Evolutionary conservation across 1,140 invertebrate genomes (phyloP).

Genomic region (Apis laboriosa): DNA sequence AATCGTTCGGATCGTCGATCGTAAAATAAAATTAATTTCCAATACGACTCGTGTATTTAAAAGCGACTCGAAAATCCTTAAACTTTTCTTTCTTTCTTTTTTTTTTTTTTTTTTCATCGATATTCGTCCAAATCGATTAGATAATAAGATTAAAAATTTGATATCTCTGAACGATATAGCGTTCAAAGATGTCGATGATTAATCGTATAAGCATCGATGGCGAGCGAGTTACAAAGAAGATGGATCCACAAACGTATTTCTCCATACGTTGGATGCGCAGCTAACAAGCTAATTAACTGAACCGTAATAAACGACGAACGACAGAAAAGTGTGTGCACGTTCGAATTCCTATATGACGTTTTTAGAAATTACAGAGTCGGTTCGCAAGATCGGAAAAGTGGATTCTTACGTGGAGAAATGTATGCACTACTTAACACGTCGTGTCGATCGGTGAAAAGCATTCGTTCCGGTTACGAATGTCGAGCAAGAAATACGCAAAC

Average conservation of each 20-base stretch:
- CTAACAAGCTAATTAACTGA: slow-evolving; percentile 1
- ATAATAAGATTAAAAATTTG: too few relatives aligned
- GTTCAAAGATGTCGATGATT: not conserved
- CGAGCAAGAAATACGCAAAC: not conserved
- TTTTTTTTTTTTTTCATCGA: too few relatives aligned
- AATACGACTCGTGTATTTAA: too few relatives aligned
- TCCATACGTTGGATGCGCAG: not conserved
- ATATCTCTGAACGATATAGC: too few relatives aligned
- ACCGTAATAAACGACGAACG: not conserved
- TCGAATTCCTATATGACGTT: not conserved
- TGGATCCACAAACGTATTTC: slow-evolving; percentile 12
- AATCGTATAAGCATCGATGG: not conserved
- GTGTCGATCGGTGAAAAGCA: slow-evolving; percentile 38
- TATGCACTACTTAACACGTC: slow-evolving; percentile 39
- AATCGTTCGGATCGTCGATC: too few relatives aligned
- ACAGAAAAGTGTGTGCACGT: slow-evolving; percentile 11
- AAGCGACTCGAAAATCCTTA: too few relatives aligned
- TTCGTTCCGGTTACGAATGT: slow-evolving; percentile 17
- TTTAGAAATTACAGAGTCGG: slow-evolving; percentile 29
- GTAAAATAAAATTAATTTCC: too few relatives aligned
- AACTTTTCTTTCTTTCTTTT: too few relatives aligned
- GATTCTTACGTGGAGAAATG: slow-evolving; percentile 21
- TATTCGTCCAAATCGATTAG: too few relatives aligned
- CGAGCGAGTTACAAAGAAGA: not conserved
- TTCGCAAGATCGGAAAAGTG: slow-evolving; percentile 28